These are phyloP conservation scores for Furcifer pardalis DNA, from an alignment of 2,797 vertebrate genomes.

Conservation along the genomic window DNA sequence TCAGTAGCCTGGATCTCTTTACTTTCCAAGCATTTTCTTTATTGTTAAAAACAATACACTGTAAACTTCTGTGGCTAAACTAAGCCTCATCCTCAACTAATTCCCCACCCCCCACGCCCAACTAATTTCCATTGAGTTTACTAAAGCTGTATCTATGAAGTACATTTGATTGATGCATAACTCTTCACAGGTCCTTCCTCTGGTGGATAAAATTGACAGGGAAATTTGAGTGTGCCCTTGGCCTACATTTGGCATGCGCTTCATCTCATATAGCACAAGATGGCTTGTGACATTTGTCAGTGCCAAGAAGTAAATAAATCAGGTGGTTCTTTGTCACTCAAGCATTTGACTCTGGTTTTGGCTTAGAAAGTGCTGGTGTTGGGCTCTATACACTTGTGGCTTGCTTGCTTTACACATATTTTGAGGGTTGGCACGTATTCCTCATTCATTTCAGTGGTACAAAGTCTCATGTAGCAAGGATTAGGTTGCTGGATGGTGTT, in stretches of 20 bases:
- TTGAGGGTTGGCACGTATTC: constrained; percentile 58
- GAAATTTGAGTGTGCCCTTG: constrained; percentile 5
- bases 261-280: constrained; percentile 13
- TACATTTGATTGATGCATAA: constrained; percentile 9
- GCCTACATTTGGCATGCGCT: background rate
- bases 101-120: constrained; percentile 8
- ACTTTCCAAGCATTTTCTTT: constrained; percentile 3
- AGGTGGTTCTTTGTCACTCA: constrained; percentile 53
- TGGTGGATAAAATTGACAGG: constrained; percentile 8
- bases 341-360: constrained; percentile 32
- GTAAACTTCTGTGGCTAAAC: constrained; percentile 2
- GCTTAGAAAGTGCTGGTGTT: constrained; percentile 42
- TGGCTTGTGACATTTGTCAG: constrained; percentile 21
- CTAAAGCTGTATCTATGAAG: background rate
- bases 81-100: constrained; percentile 28
- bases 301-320: constrained; percentile 43
- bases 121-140: constrained; percentile 3
- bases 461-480: constrained; percentile 53
- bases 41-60: constrained; percentile 8
- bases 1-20: background rate
- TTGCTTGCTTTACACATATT: constrained; percentile 60
- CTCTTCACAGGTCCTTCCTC: constrained; percentile 9
- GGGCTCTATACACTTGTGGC: constrained; percentile 55
- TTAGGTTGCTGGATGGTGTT: constrained; percentile 46
- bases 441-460: constrained; percentile 48